These are phyloP conservation scores for Autographa gamma DNA, from an alignment of 2,888 invertebrate species.

Conservation along the genomic window DNA sequence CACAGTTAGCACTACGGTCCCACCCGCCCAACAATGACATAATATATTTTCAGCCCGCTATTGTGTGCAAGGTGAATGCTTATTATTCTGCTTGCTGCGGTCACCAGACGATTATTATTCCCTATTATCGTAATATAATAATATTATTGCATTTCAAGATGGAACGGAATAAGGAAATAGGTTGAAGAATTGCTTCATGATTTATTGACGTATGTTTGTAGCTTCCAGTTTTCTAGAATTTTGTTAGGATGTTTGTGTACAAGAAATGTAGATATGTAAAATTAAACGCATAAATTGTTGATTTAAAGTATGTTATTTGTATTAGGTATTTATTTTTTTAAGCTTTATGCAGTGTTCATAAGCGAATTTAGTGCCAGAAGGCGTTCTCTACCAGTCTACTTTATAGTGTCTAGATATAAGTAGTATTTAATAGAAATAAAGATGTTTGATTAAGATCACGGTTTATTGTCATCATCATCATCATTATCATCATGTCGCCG, in stretches of 20 bases:
- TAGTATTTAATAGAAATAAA: too few relatives aligned
- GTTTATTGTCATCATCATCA: too few relatives aligned
- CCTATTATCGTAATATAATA: slow-evolving; percentile 73
- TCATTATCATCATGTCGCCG: too few relatives aligned
- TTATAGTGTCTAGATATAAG: too few relatives aligned
- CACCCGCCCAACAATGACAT: slow-evolving; percentile 69
- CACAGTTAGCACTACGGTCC: slow-evolving; percentile 43
- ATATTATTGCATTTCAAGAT: slow-evolving; percentile 71
- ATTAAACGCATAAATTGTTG: background rate
- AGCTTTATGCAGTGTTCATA: too few relatives aligned
- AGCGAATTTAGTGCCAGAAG: too few relatives aligned
- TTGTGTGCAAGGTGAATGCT: slow-evolving; percentile 76
- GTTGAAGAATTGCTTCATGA: slow-evolving; percentile 65
- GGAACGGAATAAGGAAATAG: slow-evolving; percentile 78
- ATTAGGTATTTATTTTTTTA: background rate
- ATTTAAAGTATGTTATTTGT: background rate
- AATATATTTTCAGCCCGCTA: slow-evolving; percentile 73
- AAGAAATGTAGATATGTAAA: background rate
- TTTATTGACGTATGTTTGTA: slow-evolving; percentile 69
- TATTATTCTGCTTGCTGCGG: slow-evolving; percentile 74
- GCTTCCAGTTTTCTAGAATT: slow-evolving; percentile 38
- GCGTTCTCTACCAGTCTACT: too few relatives aligned
- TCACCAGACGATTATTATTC: slow-evolving; percentile 75
- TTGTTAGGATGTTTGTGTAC: slow-evolving; percentile 17
- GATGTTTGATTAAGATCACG: too few relatives aligned